These are phyloP conservation scores for Oryzias dopingdopingensis DNA, from an alignment of 2,797 vertebrate genomes.

Conservation along the genomic window DNA sequence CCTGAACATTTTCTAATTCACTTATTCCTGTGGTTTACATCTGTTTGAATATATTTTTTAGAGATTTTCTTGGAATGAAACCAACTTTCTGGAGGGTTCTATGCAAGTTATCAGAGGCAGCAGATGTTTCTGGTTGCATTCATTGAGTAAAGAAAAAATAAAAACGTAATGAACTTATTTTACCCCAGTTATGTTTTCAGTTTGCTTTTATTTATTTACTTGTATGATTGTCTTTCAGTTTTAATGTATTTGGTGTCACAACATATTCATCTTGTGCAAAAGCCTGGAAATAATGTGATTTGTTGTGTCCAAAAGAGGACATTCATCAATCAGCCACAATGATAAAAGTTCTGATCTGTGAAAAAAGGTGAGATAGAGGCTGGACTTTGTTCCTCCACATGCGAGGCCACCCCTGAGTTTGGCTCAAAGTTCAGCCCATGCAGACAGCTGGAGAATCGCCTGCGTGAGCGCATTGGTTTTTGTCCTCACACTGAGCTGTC, in stretches of 20 bases:
- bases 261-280: background rate
- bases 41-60: too few relatives aligned
- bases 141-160: too few relatives aligned
- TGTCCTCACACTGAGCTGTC: constrained; percentile 7
- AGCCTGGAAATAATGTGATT: background rate
- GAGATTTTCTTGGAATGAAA: too few relatives aligned
- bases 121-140: too few relatives aligned
- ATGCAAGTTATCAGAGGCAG: too few relatives aligned
- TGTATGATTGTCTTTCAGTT: too few relatives aligned
- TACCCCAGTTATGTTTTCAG: too few relatives aligned
- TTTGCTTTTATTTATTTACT: too few relatives aligned
- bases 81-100: too few relatives aligned
- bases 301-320: background rate
- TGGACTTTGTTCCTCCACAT: constrained; percentile 76
- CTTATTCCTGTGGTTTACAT: too few relatives aligned
- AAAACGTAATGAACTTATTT: too few relatives aligned
- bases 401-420: constrained; percentile 34
- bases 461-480: constrained; percentile 9
- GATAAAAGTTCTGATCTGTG: constrained; percentile 27
- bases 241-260: background rate
- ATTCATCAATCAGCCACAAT: constrained; percentile 18
- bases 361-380: constrained; percentile 54
- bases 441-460: constrained; percentile 21
- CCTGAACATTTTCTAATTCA: too few relatives aligned
- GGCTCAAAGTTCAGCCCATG: constrained; percentile 69